Conservation (phyloP, 2,797 vertebrate genomes). For the Sebastes wilsoni region DNA sequence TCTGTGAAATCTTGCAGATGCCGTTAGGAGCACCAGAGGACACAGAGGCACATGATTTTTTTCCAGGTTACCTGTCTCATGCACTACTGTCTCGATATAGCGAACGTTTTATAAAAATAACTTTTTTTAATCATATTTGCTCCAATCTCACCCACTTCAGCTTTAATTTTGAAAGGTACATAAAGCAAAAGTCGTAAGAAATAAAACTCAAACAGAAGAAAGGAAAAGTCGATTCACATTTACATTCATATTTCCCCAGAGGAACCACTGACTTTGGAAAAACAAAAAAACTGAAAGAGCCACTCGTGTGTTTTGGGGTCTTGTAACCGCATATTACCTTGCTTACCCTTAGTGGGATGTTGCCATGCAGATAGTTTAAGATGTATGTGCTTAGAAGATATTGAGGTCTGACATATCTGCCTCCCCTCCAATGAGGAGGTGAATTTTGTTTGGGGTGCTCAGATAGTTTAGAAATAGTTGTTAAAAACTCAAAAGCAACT, state of each 20-base stretch:
- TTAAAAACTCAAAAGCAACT: neutral
- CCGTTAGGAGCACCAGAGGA: no score
- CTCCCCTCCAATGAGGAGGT: neutral
- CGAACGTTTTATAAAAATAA: no score
- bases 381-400: neutral
- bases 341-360: neutral
- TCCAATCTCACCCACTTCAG: no score
- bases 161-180: neutral
- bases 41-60: no score
- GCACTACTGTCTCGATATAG: no score
- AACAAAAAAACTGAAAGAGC: neutral
- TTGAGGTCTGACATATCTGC: neutral
- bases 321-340: neutral
- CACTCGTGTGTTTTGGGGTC: neutral
- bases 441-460: neutral
- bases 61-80: no score
- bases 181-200: neutral
- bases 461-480: neutral
- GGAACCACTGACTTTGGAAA: slow-evolving; percentile 3
- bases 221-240: slow-evolving; percentile 40
- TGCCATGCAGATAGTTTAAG: neutral
- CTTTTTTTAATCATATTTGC: no score
- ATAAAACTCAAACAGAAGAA: neutral
- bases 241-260: slow-evolving; percentile 47
- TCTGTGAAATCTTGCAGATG: no score